A percentile compares a stretch with the other conserved stretches of the same genome.
phyloP scores from a whole-genome alignment of 2,113 vertebrate genomes.

The Myrmecobius fasciatus region DNA sequence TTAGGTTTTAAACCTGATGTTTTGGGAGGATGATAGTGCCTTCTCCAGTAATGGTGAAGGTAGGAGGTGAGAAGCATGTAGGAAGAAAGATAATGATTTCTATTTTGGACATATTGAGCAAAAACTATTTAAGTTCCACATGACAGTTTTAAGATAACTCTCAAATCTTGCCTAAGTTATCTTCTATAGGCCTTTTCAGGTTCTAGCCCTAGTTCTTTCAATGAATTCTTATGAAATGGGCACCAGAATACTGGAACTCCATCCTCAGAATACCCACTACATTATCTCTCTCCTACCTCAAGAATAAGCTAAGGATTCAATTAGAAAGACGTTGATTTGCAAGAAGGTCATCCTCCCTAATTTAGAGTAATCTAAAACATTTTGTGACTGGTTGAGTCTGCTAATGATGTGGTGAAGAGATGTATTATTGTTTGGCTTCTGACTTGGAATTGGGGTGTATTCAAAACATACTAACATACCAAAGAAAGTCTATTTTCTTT shows the following conservation, averaged over 20 bases:
- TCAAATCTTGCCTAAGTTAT: background rate
- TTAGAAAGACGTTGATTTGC: background rate
- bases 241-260: background rate
- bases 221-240: background rate
- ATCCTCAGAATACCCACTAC: background rate
- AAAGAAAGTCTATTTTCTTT: background rate
- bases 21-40: background rate
- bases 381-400: background rate
- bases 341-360: background rate
- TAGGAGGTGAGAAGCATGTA: background rate
- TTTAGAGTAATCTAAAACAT: background rate
- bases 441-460: background rate
- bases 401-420: background rate
- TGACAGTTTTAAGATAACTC: background rate
- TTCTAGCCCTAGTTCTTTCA: background rate
- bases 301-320: background rate
- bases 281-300: background rate
- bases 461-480: background rate
- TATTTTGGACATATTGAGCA: background rate
- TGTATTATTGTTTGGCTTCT: background rate
- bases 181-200: background rate
- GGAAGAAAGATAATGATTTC: background rate
- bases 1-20: background rate
- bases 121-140: background rate
- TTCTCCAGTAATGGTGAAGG: background rate